Base-by-base conservation (phyloP, 2,797 vertebrate genomes). In the Hybognathus amarus region DNA sequence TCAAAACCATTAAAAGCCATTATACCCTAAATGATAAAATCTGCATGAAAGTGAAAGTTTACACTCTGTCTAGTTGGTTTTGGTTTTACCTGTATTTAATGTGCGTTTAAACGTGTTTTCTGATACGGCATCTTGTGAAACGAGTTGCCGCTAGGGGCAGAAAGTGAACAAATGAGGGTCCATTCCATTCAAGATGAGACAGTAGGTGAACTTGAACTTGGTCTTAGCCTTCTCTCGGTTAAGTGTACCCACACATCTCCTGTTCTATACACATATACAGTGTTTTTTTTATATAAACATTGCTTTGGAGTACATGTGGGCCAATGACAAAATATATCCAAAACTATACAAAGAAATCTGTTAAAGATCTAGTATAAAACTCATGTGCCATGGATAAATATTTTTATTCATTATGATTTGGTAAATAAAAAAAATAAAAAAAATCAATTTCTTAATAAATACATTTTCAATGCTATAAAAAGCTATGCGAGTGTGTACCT, bases 201-300 rank as follows among this genome's bases (percentile, higher is more conserved):
- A 12, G 18, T 30, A n/a, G 40, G 67, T 94, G 95, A 96, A 96
- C 96, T 96, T 96, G 96, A 97, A 96, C 96, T 96, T 97, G 95
- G 93, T 94, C 94, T 91, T 89, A 89, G 77, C 85, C 90, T 83
- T 73, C 79, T 85, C 71, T 89, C 85, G 70, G 78, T 86, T 84
- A 47, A 17, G 20, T 38, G 27, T 20, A 24, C 20, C 47, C 64
- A 38, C 47, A 69, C 40, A 45, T 78, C 20, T 66, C 13, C 12
- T n/a, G 33, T 45, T 24, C 15, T 36, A 30, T 56, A 77, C 24
- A 47, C 24, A 61, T 64, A 50, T 40, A 45, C 61, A 67, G 47
- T 18, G 36, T 45, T 59, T 42, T 59, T 42, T 42, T 77, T 59
- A 69, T 42, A 52, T 47, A 40, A 47, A 59, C 50, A 52, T 11